Evolutionary conservation across 2,888 invertebrate species (phyloP).

Genomic region (Chrysomela aeneicollis): DNA sequence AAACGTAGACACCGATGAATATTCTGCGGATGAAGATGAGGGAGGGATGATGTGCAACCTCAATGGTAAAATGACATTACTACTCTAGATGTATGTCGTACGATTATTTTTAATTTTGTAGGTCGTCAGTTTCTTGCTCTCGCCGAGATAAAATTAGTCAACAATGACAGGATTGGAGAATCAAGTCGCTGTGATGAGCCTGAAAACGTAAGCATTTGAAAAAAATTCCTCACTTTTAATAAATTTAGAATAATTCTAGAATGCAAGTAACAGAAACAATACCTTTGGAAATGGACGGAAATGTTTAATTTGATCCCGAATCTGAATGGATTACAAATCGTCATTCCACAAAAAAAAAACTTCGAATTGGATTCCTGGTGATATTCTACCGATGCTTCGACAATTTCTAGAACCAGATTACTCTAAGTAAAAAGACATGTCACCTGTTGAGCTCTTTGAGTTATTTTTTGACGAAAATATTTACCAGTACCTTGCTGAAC

Average conservation of each 20-base stretch:
- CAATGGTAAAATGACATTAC: slow-evolving; percentile 24
- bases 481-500: slow-evolving; percentile 19
- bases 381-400: slow-evolving; percentile 21
- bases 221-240: background rate
- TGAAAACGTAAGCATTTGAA: slow-evolving; percentile 1
- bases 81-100: no score
- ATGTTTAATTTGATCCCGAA: background rate
- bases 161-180: slow-evolving; percentile 24
- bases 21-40: slow-evolving; percentile 35
- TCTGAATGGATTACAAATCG: slow-evolving; percentile 22
- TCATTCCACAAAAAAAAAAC: background rate
- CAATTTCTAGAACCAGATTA: slow-evolving; percentile 27
- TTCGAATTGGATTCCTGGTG: slow-evolving; percentile 23
- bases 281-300: background rate
- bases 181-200: slow-evolving; percentile 8
- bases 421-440: slow-evolving; percentile 22
- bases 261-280: background rate
- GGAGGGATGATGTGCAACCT: slow-evolving; percentile 26
- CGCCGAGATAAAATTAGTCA: slow-evolving; percentile 26
- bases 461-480: slow-evolving; percentile 27
- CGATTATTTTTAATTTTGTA: slow-evolving; percentile 20
- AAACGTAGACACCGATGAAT: slow-evolving; percentile 28
- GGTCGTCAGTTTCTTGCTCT: slow-evolving; percentile 26
- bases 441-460: slow-evolving; percentile 27
- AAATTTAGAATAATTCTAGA: no score